Conservation (phyloP, 2,113 vertebrate species). For the Catharus fuscescens region DNA sequence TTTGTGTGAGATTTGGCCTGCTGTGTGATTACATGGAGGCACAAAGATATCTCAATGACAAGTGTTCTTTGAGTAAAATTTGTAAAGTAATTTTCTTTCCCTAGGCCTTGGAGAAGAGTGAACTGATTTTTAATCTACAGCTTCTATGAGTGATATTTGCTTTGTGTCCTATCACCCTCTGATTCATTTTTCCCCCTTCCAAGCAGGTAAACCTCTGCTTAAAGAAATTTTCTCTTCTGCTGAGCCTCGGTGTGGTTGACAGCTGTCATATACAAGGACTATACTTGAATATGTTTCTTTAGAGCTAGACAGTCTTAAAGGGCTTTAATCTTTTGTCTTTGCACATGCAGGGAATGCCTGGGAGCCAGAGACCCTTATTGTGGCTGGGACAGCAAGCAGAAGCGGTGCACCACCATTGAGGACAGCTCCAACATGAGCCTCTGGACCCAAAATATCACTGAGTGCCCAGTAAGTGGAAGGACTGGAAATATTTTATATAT, state of each 20-base stretch:
- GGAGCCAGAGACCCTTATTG: conserved; percentile 95
- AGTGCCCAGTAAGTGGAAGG: conserved; percentile 87
- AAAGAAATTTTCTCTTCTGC: conserved; percentile 54
- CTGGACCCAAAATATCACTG: conserved; percentile 96
- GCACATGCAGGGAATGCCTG: conserved; percentile 84
- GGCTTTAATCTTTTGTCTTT: conserved; percentile 56
- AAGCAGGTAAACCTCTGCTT: conserved; percentile 50
- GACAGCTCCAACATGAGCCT: conserved; percentile 98
- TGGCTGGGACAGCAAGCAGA: conserved; percentile 94
- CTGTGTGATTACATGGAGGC: conserved; percentile 35
- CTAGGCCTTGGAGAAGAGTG: conserved; percentile 30
- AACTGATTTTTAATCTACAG: conserved; percentile 51
- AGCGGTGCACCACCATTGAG: conserved; percentile 91
- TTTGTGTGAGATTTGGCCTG: conserved; percentile 70
- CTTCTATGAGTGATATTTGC: conserved; percentile 42
- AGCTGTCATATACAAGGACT: conserved; percentile 35
- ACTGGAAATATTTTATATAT: neutral
- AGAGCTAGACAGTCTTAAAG: neutral
- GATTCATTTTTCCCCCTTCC: conserved; percentile 8
- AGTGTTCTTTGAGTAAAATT: conserved; percentile 61
- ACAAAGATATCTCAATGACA: conserved; percentile 63
- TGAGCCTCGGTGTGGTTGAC: neutral
- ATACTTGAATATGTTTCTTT: neutral
- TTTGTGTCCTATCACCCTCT: conserved; percentile 18
- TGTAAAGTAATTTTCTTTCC: conserved; percentile 60